Percentiles rank a stretch among this genome's conserved stretches.
These are phyloP conservation scores for Molossus alvarezi DNA, from an alignment of 2,797 vertebrate genomes.

Conservation along the genomic window DNA sequence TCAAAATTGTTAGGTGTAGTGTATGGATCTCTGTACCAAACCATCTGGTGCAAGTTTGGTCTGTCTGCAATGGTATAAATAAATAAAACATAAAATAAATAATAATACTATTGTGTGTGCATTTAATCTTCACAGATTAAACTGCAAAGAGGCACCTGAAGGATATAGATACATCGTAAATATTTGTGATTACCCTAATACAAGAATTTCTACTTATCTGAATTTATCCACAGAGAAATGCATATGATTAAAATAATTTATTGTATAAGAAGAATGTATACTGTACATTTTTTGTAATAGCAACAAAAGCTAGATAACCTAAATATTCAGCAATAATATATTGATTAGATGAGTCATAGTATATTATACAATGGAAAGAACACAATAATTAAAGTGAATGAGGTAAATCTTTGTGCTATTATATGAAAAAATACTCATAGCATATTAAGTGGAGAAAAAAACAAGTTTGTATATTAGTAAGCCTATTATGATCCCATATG, in stretches of 20 bases:
- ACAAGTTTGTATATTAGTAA: background rate
- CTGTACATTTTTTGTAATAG: background rate
- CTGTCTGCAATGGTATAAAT: background rate
- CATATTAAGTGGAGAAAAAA: background rate
- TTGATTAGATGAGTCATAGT: background rate
- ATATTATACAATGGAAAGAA: background rate
- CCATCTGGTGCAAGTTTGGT: background rate
- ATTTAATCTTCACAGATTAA: background rate
- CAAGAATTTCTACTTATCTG: background rate
- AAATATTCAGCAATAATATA: background rate
- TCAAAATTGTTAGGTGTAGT: background rate
- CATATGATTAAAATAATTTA: constrained; percentile 11
- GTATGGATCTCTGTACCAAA: background rate
- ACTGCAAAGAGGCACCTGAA: background rate
- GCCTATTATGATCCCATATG: background rate
- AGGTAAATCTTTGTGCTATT: background rate
- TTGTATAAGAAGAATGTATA: background rate
- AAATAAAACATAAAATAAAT: background rate
- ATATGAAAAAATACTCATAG: background rate
- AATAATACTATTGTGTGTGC: background rate
- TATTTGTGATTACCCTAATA: background rate
- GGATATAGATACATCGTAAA: background rate
- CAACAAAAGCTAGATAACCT: background rate
- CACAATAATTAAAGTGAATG: background rate
- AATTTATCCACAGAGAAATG: background rate